Conservation (phyloP, 2,888 invertebrate species). For the Lamellibrachia columna region DNA sequence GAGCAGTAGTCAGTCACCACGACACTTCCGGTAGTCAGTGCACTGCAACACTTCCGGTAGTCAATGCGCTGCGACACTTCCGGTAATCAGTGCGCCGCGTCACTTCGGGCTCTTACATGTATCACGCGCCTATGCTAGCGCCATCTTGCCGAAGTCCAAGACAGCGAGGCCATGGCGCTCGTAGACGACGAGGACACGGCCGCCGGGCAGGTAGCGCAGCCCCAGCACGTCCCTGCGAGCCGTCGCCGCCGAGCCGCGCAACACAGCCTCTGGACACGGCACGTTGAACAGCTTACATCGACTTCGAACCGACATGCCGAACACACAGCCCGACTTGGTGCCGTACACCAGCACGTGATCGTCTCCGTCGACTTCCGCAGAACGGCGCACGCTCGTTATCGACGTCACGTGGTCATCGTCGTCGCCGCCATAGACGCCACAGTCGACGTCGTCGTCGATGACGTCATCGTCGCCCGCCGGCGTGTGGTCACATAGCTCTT, state of each 20-base stretch:
- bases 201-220: conserved; percentile 32
- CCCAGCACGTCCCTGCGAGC: conserved; percentile 28
- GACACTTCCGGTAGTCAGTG: background rate
- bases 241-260: conserved; percentile 16
- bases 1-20: background rate
- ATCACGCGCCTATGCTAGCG: background rate
- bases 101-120: background rate
- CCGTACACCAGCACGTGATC: conserved; percentile 40
- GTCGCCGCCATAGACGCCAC: conserved; percentile 34
- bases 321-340: conserved; percentile 40
- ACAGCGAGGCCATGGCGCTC: conserved; percentile 37
- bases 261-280: conserved; percentile 34
- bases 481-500: conserved; percentile 39
- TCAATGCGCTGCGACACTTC: background rate
- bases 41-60: background rate
- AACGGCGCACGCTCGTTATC: conserved; percentile 33
- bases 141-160: conserved; percentile 36
- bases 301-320: conserved; percentile 41
- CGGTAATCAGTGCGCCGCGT: too few species aligned
- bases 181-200: conserved; percentile 34
- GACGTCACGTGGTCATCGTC: conserved; percentile 42
- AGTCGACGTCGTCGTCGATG: conserved; percentile 31
- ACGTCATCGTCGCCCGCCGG: conserved; percentile 37
- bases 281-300: conserved; percentile 42
- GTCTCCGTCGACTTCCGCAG: conserved; percentile 26